These are phyloP conservation scores for Catalaphyllia jardinei DNA, from an alignment of 64 coral and sea anemone species.

Conservation along the genomic window DNA sequence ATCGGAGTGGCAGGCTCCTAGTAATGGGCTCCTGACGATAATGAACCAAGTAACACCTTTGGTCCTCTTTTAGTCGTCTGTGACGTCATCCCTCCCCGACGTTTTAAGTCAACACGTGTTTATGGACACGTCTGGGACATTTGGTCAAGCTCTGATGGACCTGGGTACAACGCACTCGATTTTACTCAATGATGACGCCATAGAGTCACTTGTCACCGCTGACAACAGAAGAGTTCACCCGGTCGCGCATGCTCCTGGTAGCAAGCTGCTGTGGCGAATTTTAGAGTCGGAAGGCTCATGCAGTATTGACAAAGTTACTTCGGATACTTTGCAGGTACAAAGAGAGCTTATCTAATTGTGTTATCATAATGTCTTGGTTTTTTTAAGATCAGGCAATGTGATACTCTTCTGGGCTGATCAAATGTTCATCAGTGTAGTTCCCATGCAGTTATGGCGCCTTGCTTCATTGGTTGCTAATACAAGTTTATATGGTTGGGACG, in stretches of 20 bases:
- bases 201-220: background rate
- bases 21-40: too few relatives aligned
- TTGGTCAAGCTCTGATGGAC: constrained; percentile 78
- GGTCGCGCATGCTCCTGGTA: constrained; percentile 40
- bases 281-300: constrained; percentile 42
- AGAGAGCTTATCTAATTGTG: background rate
- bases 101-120: constrained; percentile 77
- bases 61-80: constrained; percentile 43
- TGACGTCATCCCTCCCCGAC: constrained; percentile 59
- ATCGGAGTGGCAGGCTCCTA: too few relatives aligned
- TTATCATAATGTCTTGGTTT: too few relatives aligned
- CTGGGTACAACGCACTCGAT: constrained; percentile 64
- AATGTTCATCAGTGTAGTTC: too few relatives aligned
- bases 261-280: constrained; percentile 77
- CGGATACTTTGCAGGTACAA: constrained; percentile 81
- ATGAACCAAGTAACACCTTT: background rate
- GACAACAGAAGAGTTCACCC: constrained; percentile 70
- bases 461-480: too few relatives aligned
- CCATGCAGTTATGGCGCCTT: too few relatives aligned
- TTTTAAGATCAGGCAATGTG: background rate
- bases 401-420: too few relatives aligned
- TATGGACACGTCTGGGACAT: constrained; percentile 66
- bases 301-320: constrained; percentile 29
- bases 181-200: background rate
- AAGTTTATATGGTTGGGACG: too few relatives aligned